Conservation (phyloP, 2,888 invertebrate species). For the Spisula subtruncata region DNA sequence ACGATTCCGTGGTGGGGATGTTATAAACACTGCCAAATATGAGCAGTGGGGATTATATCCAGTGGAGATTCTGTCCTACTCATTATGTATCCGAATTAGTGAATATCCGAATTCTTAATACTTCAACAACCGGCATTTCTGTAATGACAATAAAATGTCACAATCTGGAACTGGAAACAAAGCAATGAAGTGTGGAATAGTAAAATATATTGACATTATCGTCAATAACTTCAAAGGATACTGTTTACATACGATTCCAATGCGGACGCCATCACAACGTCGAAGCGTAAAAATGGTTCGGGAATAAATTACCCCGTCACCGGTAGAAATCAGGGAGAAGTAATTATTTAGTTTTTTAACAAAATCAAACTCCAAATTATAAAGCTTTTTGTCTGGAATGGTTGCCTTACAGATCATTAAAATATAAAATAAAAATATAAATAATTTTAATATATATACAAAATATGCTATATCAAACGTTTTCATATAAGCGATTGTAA, state of each 20-base stretch:
- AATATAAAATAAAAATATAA: too few species aligned
- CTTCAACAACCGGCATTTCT: neutral
- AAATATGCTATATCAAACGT: neutral
- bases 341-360: neutral
- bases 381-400: neutral
- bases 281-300: neutral
- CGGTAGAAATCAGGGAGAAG: neutral
- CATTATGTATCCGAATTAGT: neutral
- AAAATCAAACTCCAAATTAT: neutral
- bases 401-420: neutral
- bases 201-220: neutral
- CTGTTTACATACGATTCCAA: conserved; percentile 95
- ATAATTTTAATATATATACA: too few species aligned
- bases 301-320: conserved; percentile 4
- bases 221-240: conserved; percentile 89
- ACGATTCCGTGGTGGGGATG: too few species aligned
- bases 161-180: neutral
- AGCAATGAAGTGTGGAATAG: too few species aligned
- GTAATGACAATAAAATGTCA: neutral
- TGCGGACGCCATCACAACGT: conserved; percentile 91
- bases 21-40: too few species aligned
- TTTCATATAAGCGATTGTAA: neutral
- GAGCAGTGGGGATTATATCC: too few species aligned
- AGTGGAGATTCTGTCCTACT: neutral
- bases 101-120: neutral